Conservation (phyloP, 2,113 vertebrate species). For the Baryphthengus martii region DNA sequence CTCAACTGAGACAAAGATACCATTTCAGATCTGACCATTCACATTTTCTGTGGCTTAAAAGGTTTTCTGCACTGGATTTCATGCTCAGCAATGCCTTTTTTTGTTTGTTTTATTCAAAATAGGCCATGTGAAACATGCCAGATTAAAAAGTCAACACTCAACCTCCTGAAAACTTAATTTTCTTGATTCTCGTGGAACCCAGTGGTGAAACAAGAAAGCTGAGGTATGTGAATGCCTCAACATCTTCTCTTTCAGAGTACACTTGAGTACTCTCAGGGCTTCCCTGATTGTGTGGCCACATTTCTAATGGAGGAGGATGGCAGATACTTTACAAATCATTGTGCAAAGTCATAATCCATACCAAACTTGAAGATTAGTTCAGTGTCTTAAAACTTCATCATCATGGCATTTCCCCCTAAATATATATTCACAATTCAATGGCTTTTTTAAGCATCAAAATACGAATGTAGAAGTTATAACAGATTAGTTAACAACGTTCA, state of each 20-base stretch:
- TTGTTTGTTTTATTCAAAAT: not conserved
- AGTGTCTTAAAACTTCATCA: not conserved
- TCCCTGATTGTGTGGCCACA: not conserved
- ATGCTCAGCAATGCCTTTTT: not conserved
- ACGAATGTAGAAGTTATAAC: not conserved
- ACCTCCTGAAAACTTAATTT: not conserved
- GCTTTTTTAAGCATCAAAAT: not conserved
- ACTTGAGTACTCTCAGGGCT: not conserved
- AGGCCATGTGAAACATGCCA: not conserved
- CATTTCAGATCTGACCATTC: not conserved
- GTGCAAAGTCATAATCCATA: not conserved
- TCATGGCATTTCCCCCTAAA: not conserved
- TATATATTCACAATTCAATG: not conserved
- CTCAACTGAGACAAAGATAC: not conserved
- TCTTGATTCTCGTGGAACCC: not conserved
- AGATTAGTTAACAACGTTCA: not conserved
- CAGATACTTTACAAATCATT: not conserved
- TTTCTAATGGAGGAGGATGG: not conserved
- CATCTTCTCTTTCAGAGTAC: not conserved
- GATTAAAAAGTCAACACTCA: not conserved
- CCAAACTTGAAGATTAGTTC: not conserved
- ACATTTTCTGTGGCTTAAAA: not conserved
- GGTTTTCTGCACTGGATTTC: not conserved
- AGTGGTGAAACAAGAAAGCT: not conserved
- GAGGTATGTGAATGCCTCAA: not conserved